A percentile compares a stretch with the other conserved stretches of the same genome.
phyloP scores from a whole-genome alignment of 1,140 invertebrate genomes.

The Sesamia nonagrioides region DNA sequence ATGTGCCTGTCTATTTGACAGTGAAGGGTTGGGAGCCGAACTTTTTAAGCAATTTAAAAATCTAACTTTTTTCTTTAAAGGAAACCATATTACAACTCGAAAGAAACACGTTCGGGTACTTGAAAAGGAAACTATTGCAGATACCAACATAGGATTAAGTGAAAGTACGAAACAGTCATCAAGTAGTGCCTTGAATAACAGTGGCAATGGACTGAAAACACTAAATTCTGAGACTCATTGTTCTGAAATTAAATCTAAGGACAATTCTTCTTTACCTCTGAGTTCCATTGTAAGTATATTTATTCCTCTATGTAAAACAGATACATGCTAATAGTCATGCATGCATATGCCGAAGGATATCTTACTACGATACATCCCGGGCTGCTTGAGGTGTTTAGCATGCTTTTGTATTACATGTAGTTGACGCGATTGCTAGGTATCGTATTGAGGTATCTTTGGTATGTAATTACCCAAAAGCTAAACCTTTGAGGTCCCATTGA shows the following conservation, averaged over 20 bases:
- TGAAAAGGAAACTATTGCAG: conserved; percentile 43
- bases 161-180: conserved; percentile 42
- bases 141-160: conserved; percentile 14
- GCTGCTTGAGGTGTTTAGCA: too few relatives aligned
- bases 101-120: conserved; percentile 55
- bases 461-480: too few relatives aligned
- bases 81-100: conserved; percentile 57
- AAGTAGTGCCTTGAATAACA: background rate
- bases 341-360: too few relatives aligned
- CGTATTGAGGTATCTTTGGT: too few relatives aligned
- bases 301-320: background rate
- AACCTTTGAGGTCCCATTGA: too few relatives aligned
- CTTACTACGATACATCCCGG: too few relatives aligned
- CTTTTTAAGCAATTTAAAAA: background rate
- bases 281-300: conserved; percentile 34
- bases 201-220: conserved; percentile 13
- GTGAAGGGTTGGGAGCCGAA: too few relatives aligned
- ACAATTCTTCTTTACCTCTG: conserved; percentile 4
- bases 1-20: too few relatives aligned
- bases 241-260: conserved; percentile 4
- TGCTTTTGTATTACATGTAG: too few relatives aligned
- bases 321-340: too few relatives aligned
- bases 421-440: too few relatives aligned
- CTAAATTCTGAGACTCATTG: conserved; percentile 8
- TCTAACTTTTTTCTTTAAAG: conserved; percentile 51